Conservation (phyloP, 2,113 vertebrate genomes). For the Colaptes auratus region DNA sequence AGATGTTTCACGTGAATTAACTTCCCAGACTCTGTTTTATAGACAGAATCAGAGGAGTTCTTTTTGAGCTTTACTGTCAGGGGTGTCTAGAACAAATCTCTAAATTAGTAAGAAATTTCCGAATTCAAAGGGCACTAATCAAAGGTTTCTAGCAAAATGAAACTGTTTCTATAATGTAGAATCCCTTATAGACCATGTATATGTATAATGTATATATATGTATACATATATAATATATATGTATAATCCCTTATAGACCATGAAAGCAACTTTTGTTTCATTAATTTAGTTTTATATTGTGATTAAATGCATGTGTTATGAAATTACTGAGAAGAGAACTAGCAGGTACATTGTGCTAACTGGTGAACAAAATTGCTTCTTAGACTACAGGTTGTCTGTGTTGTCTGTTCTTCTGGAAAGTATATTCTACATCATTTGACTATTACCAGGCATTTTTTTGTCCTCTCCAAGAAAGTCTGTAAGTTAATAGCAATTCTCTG, state of each 20-base stretch:
- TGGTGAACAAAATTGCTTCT: too few species aligned
- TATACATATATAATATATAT: too few species aligned
- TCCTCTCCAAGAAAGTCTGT: too few species aligned
- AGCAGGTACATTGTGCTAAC: too few species aligned
- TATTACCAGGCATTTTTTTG: too few species aligned
- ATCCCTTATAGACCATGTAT: too few species aligned
- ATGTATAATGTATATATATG: too few species aligned
- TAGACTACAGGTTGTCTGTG: too few species aligned
- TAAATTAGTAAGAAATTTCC: not conserved
- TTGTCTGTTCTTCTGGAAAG: too few species aligned
- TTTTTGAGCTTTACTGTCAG: not conserved
- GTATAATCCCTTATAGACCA: too few species aligned
- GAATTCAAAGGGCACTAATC: not conserved
- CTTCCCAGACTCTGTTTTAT: not conserved
- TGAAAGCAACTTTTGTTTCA: not conserved
- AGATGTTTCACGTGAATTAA: not conserved
- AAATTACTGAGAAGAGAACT: not conserved
- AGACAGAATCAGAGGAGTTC: not conserved
- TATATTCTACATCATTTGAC: too few species aligned
- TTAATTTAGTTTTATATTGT: not conserved
- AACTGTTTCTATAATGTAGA: not conserved
- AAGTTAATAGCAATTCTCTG: too few species aligned
- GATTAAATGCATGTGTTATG: not conserved
- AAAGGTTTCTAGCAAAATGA: not conserved
- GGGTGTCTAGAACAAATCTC: not conserved